Conservation (phyloP, 2,113 vertebrate species). For the Ictalurus punctatus region DNA sequence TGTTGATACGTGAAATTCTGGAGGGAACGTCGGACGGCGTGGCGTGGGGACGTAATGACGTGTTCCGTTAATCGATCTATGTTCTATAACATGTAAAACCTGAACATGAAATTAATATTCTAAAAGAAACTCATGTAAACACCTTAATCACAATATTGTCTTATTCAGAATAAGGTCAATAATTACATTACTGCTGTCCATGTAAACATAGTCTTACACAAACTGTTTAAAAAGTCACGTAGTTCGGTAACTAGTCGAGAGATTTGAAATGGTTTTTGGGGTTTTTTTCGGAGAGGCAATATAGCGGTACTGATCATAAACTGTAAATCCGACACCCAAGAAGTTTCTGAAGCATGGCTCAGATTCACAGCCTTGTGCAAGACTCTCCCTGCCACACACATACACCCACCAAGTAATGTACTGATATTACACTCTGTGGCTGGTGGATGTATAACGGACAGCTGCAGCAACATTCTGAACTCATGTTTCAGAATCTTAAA, state of each 20-base stretch:
- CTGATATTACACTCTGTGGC: neutral
- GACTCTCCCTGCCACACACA: slow-evolving; percentile 12
- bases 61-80: no score
- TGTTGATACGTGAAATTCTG: no score
- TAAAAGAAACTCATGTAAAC: no score
- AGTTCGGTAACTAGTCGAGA: neutral
- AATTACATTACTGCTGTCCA: no score
- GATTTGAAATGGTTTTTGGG: neutral
- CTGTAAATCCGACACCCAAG: slow-evolving; percentile 23
- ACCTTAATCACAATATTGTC: no score
- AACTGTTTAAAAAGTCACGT: neutral
- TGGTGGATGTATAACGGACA: neutral
- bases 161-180: no score
- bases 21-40: no score
- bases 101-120: no score
- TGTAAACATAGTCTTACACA: neutral
- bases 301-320: slow-evolving; percentile 4
- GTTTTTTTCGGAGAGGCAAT: neutral
- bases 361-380: slow-evolving; percentile 33
- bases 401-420: neutral
- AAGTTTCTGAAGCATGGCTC: slow-evolving; percentile 23
- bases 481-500: slow-evolving; percentile 13
- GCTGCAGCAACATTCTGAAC: slow-evolving; percentile 16
- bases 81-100: no score
- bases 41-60: no score